Base-by-base conservation (phyloP, 1,140 invertebrate species). In the Ceratina calcarata region DNA sequence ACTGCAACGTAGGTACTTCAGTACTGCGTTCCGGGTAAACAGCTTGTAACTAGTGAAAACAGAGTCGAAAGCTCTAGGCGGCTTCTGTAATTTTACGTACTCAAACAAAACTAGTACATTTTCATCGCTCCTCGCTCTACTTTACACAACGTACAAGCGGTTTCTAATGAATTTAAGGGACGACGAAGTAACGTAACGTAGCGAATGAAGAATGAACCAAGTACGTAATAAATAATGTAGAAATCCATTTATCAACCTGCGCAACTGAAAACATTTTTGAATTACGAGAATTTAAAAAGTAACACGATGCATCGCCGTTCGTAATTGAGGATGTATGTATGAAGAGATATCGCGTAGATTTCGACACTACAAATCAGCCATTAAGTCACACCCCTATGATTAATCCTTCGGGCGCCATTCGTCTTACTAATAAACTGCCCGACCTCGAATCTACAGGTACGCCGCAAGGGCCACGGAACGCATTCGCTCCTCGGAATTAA, bases 371-470 rank as follows among this genome's bases (percentile, higher is more conserved):
- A 24, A 69, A 69, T 69, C 51, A 69, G 53, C 22, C 18, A 15
- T 55, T 55, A 69, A 53, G 49, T 68, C 65, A 51, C 45, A 6
- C 6, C 20, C 15, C 20, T 20, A n/a, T 67, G 65, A 67, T 67
- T 67, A 67, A 67, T 67, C 65, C 37, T 67, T 67, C 22, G 65
- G 65, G 65, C 49, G 12, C 66, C 66, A 68, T 68, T 68, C 66
- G 22, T 68, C 66, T 68, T 68, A 27, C 66, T 68, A 68, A 68
- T 68, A 68, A 69, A 69, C 67, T n/a, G 18, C 55, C 18, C 27
- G 8, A 55, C 12, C 53, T 55, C 8, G 22, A 55, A 69, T 55
- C 67, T 13, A n/a, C 67, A 55, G 67, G 20, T 69, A 69, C 67
- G 1, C 16, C 16, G 16, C 67, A 24, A 53, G 22, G 18, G n/a